phyloP scores from a whole-genome alignment of 2,797 vertebrate species.

The Diceros bicornis region DNA sequence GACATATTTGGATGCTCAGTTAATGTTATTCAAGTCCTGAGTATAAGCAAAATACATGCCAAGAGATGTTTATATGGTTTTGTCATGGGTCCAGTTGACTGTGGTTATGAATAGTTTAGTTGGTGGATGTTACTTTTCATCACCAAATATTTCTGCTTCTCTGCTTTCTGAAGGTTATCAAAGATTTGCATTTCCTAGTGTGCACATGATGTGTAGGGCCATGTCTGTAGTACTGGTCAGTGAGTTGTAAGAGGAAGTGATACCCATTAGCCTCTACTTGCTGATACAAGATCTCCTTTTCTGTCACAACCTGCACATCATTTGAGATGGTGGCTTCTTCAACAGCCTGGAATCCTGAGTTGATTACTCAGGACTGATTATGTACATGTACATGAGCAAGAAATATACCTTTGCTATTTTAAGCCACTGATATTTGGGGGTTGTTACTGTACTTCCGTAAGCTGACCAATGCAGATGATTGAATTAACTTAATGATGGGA shows the following conservation, averaged over 20 bases:
- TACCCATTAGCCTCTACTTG: background rate
- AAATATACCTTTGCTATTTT: background rate
- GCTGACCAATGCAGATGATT: background rate
- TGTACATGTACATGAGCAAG: background rate
- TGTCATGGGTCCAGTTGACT: background rate
- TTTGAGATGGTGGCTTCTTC: background rate
- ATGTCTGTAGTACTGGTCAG: background rate
- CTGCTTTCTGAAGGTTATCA: slow-evolving; percentile 20
- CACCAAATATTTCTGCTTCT: background rate
- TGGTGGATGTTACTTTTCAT: background rate
- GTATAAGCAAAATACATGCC: background rate
- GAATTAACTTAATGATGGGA: background rate
- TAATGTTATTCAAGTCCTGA: background rate
- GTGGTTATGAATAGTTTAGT: background rate
- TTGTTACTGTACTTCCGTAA: background rate
- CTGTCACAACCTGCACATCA: background rate
- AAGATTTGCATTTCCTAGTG: background rate
- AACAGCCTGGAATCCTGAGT: background rate
- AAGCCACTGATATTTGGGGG: background rate
- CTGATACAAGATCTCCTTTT: background rate
- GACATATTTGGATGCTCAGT: background rate
- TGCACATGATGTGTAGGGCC: background rate
- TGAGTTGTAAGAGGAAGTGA: background rate
- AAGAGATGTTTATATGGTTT: background rate
- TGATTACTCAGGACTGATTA: background rate